Base-by-base conservation (phyloP, 2,797 vertebrate genomes). In the Mormyrops boulengeri region DNA sequence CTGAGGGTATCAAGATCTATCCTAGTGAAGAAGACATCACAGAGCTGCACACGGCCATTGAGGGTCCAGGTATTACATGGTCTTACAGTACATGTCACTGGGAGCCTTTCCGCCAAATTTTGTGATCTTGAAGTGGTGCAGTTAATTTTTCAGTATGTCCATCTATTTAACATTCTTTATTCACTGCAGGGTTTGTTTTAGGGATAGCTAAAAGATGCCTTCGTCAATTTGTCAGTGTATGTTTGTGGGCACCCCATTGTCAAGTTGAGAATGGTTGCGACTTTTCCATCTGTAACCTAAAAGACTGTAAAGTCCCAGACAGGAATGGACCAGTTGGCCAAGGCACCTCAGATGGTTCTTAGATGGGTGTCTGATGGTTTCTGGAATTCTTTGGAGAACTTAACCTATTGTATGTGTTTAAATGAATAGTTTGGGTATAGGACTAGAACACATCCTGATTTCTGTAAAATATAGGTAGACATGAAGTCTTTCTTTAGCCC, bases 11-110 rank as follows among this genome's bases (percentile, higher is more conserved):
- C 92, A 98, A 99, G 93, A 96, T 99, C 87, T 98, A 97, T 90
- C 97, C 97, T 90, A 99, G 97, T 4, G 98, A 99, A 89, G 98
- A 99, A 91, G 98, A 99, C 90, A 97, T 98, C 92, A 98, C 97
- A 1, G 97, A 99, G 88, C 94, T 99, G 73, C 98, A 97, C 92
- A 97, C 98, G 90, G 97, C 97, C 92, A 98, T 99, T 1, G 98
- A 99, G 94, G 98, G 98, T 89, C 97, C 98, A 87, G 97, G 98
- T 98, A 93, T 91, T 52, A 17, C 30, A 88, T n/a, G n/a, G 34
- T 66, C 38, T 66, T 14, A 34, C 19, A 60, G 19, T 60, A 7
- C 34, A 11, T 9, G 14, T 34, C 19, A 11, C 34, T 41, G 47
- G 19, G 2, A 52, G 22, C 8, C 50, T 50, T 22, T 73, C 30